Percentiles rank a stretch among this genome's conserved stretches.
These are phyloP conservation scores for Rotaria sp. DNA, from an alignment of 2,888 invertebrate species.

Conservation along the genomic window DNA sequence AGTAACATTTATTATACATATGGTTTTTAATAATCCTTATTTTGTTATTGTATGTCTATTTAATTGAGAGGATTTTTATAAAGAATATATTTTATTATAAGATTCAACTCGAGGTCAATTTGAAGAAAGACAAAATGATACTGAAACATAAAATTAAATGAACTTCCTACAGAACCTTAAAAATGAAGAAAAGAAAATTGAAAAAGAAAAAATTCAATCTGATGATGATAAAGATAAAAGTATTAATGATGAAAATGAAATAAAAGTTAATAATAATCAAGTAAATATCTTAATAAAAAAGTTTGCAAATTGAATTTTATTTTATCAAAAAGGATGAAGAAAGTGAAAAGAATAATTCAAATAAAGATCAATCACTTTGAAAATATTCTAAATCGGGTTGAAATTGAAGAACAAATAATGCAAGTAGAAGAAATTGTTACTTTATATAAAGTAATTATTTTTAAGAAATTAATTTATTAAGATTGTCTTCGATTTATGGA, in stretches of 20 bases:
- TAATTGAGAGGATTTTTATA: neutral
- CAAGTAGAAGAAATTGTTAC: neutral
- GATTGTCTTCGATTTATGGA: neutral
- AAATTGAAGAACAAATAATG: neutral
- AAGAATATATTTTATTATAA: neutral
- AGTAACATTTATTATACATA: constrained; percentile 9
- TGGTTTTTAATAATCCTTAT: constrained; percentile 11
- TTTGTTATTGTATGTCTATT: neutral
- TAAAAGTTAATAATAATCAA: neutral
- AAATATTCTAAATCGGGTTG: neutral
- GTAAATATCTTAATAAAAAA: neutral
- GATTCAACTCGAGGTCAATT: neutral
- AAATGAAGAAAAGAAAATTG: neutral
- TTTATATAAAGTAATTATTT: neutral
- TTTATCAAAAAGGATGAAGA: neutral
- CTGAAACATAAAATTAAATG: neutral
- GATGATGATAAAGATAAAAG: neutral
- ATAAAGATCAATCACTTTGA: neutral
- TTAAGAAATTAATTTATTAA: neutral
- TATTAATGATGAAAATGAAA: constrained; percentile 4
- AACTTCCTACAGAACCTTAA: neutral
- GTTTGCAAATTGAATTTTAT: no score
- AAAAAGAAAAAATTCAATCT: neutral
- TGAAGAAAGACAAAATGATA: constrained; percentile 10
- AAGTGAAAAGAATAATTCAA: neutral